A percentile compares a stretch with the other conserved stretches of the same genome.
phyloP scores from a whole-genome alignment of 2,797 vertebrate genomes.

The Molossus alvarezi region DNA sequence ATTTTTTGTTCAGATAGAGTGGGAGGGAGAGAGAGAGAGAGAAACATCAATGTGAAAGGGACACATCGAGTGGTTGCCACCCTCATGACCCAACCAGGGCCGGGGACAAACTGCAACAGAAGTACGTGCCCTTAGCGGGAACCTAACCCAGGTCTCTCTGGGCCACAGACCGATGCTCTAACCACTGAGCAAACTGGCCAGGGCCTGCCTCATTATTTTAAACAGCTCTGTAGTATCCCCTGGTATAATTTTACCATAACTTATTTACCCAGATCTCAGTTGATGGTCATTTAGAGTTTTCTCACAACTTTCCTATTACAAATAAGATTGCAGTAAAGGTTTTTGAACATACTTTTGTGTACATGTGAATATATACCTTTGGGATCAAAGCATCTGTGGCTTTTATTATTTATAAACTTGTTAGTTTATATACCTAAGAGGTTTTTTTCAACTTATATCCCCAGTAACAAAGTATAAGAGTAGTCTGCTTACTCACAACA shows the following conservation, averaged over 20 bases:
- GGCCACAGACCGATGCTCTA: too few species aligned
- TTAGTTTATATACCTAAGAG: not conserved
- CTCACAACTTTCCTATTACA: conserved; percentile 9
- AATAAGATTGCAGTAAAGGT: conserved; percentile 52
- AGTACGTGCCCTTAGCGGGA: too few species aligned
- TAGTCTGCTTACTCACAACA: not conserved
- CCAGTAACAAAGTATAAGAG: conserved; percentile 1
- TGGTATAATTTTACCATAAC: conserved; percentile 12
- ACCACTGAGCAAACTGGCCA: too few species aligned
- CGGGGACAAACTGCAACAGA: too few species aligned
- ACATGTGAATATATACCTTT: conserved; percentile 21
- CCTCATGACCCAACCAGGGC: too few species aligned
- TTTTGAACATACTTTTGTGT: conserved; percentile 19
- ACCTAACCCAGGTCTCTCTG: too few species aligned
- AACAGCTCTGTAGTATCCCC: conserved; percentile 10
- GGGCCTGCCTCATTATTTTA: conserved; percentile 30
- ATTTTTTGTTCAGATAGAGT: too few species aligned
- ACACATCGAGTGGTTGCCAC: too few species aligned
- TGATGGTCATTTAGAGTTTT: conserved; percentile 50
- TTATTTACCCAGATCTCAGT: conserved; percentile 35
- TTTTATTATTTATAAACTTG: conserved; percentile 57
- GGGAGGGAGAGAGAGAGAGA: too few species aligned
- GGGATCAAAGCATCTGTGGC: conserved; percentile 40
- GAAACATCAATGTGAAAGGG: too few species aligned
- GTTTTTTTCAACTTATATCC: conserved; percentile 42